Percentiles rank a stretch among this genome's conserved stretches.
Conservation (phyloP, 2,113 vertebrate genomes). For the Pollimyrus isidori region DNA sequence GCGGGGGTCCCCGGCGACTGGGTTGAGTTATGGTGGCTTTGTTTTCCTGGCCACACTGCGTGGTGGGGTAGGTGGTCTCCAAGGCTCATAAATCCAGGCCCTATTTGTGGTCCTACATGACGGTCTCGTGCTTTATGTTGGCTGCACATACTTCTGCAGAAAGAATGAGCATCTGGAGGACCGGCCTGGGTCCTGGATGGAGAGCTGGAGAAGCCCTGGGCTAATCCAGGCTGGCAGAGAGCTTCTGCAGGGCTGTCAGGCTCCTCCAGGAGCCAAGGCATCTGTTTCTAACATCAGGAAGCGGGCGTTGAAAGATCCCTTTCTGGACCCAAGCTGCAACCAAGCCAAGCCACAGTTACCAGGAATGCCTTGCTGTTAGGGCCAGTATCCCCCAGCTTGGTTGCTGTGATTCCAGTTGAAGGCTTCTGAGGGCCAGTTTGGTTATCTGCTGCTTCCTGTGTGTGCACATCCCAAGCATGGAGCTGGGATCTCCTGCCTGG, state of each 20-base stretch:
- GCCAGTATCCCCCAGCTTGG: constrained; percentile 38
- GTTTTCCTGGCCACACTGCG: not conserved
- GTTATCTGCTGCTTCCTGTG: constrained; percentile 44
- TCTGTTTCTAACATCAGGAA: constrained; percentile 55
- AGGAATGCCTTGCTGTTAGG: constrained; percentile 34
- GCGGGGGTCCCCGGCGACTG: not conserved
- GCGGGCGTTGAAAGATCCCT: constrained; percentile 37
- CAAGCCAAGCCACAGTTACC: constrained; percentile 39
- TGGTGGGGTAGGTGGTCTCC: constrained; percentile 5
- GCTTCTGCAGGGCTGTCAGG: not conserved
- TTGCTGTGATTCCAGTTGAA: constrained; percentile 41
- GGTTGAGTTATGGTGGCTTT: not conserved
- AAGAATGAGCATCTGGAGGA: constrained; percentile 1
- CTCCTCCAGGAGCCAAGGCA: constrained; percentile 37
- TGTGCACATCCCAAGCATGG: constrained; percentile 38
- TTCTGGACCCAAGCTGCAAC: constrained; percentile 28
- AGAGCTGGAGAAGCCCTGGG: constrained; percentile 20
- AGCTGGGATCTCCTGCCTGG: constrained; percentile 27
- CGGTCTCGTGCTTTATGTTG: not conserved
- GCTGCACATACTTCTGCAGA: not conserved
- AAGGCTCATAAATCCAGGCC: not conserved
- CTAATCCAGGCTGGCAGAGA: constrained; percentile 9
- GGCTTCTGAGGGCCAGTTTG: constrained; percentile 48
- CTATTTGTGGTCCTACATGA: not conserved
- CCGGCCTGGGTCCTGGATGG: not conserved